Evolutionary conservation across 2,113 vertebrate genomes (phyloP).

Genomic region (Saguinus midas): DNA sequence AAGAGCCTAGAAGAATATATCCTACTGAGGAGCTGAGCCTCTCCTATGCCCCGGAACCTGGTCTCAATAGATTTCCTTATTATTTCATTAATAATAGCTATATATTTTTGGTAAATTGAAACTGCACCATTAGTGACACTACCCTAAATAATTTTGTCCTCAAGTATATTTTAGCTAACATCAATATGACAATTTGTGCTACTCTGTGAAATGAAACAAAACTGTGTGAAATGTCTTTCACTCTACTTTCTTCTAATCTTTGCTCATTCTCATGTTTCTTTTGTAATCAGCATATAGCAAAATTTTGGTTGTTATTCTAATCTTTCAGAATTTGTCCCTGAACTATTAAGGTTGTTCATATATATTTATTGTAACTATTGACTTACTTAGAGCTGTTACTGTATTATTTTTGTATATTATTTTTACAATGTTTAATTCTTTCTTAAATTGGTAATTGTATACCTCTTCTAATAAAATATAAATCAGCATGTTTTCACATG

Average conservation of each 20-base stretch:
- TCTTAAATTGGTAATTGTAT: not conserved
- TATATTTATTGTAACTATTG: not conserved
- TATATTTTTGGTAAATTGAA: not conserved
- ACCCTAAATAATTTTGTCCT: not conserved
- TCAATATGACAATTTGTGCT: not conserved
- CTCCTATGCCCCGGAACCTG: too few relatives aligned
- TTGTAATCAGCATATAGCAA: not conserved
- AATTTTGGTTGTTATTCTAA: not conserved
- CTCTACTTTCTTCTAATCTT: not conserved
- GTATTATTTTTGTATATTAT: not conserved
- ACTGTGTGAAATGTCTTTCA: not conserved
- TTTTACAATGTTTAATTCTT: not conserved
- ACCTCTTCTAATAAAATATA: not conserved
- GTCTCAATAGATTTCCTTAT: not conserved
- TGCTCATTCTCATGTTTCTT: not conserved
- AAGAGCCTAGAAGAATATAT: too few relatives aligned
- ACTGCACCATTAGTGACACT: not conserved
- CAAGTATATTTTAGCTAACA: not conserved
- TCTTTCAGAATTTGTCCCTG: not conserved
- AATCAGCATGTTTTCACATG: not conserved
- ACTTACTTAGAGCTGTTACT: not conserved
- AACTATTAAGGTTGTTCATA: not conserved
- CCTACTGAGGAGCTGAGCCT: too few relatives aligned
- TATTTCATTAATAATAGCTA: not conserved
- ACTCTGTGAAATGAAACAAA: not conserved